Base-by-base conservation (phyloP, 1,140 invertebrate species). In the Dendrolimus kikuchii region DNA sequence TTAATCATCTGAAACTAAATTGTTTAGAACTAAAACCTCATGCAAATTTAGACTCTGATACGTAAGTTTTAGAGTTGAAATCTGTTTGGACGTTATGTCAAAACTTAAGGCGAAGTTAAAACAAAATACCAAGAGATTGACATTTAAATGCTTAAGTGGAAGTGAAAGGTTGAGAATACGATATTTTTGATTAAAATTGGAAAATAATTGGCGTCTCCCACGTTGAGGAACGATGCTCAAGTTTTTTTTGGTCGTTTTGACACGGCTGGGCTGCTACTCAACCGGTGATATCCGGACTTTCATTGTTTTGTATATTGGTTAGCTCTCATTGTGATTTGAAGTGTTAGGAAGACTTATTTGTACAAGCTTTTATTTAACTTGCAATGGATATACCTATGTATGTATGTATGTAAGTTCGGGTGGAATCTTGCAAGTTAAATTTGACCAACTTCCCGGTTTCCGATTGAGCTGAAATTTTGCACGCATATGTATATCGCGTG, bases 101-200 rank as follows among this genome's bases (percentile, higher is more conserved):
- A 5, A 40, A 70, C 50, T 77, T 78, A 75, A 79, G 70, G 68
- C 60, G 54, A 65, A 71, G 70, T 54, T 61, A 58, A 54, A 39
- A 59, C 60, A 48, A 45, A 67, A 59, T 58, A 57, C 58, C 23
- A 51, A 66, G 60, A 84, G 81, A 84, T 81, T 81, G 81, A 84
- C 81, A 84, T 84, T 79, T 84, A 82, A 84, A 82, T 81, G 66
- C 66, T 75, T 78, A 81, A 81, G 77, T 81, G 75, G 78, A 82
- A 78, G 81, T 78, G 81, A 84, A 82, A 84, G 72, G 69, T 64
- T 71, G 62, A 66, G 64, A 70, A 70, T 71, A 74, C 64, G 69
- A 79, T 78, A 78, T 81, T 82, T 84, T 82, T 81, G 79, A 84
- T 84, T 81, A 82, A 82, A 84, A 84, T 84, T 81, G 77, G 75